phyloP scores from a whole-genome alignment of 1,140 invertebrate genomes.

The Heliothis virescens region DNA sequence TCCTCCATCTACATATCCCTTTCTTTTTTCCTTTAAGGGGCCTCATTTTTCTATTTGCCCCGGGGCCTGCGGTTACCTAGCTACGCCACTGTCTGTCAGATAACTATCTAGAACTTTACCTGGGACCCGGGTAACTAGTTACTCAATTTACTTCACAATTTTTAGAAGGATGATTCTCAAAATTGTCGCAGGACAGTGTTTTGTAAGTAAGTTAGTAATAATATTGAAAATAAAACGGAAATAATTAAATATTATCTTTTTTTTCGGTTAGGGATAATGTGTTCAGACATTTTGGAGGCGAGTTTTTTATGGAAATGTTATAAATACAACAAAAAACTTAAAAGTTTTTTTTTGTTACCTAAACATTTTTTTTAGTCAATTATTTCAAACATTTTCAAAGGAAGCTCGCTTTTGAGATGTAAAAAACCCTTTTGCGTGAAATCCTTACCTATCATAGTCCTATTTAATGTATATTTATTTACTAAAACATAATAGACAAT shows the following conservation, averaged over 20 bases:
- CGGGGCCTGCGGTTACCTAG: no score
- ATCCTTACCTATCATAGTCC: conserved; percentile 18
- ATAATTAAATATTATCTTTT: conserved; percentile 68
- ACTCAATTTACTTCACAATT: neutral
- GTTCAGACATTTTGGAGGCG: conserved; percentile 89
- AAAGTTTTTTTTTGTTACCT: neutral
- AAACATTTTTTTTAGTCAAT: neutral
- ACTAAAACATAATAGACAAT: neutral
- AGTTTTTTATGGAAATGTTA: conserved; percentile 85
- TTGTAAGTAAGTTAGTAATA: conserved; percentile 61
- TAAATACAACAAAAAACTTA: neutral
- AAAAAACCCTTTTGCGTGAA: conserved; percentile 64
- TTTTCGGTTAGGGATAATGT: conserved; percentile 85
- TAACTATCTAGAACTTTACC: no score
- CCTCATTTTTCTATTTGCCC: no score
- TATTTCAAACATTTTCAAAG: conserved; percentile 57
- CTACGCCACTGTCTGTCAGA: no score
- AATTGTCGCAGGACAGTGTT: neutral
- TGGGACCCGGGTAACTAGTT: no score
- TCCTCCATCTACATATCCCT: no score
- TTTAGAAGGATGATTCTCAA: conserved; percentile 24
- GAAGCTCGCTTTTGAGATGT: conserved; percentile 82
- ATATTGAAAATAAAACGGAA: conserved; percentile 51
- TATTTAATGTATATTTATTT: no score
- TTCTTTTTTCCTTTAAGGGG: no score